A percentile compares a stretch with the other conserved stretches of the same genome.
These are phyloP conservation scores for Agelaius tricolor DNA, from an alignment of 2,113 vertebrate species.

Conservation along the genomic window DNA sequence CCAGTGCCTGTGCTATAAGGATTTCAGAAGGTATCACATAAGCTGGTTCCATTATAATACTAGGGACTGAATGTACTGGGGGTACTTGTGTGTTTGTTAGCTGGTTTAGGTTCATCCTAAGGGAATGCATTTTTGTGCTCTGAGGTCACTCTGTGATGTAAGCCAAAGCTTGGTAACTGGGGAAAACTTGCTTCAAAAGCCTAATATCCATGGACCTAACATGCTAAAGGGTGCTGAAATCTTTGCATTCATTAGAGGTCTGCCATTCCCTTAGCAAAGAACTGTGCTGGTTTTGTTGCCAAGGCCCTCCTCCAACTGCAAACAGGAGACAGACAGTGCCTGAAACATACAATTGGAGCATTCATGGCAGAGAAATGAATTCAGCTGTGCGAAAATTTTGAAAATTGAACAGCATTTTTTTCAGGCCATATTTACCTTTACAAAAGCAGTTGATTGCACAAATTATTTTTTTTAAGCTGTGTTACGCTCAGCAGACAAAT, in stretches of 20 bases:
- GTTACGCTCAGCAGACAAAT: fast-evolving
- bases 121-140: not conserved
- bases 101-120: not conserved
- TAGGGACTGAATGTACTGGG: too few relatives aligned
- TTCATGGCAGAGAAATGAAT: conserved; percentile 23
- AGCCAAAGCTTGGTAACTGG: not conserved
- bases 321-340: conserved; percentile 11
- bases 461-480: not conserved
- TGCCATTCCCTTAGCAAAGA: not conserved
- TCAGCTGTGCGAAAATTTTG: conserved; percentile 8
- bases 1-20: not conserved
- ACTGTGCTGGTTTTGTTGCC: conserved; percentile 3
- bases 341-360: not conserved
- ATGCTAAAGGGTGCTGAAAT: not conserved
- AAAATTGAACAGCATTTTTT: not conserved
- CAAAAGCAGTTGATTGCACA: not conserved
- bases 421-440: not conserved
- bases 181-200: not conserved
- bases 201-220: not conserved
- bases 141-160: not conserved
- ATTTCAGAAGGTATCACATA: not conserved
- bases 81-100: not conserved
- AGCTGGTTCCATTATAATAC: not conserved
- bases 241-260: not conserved
- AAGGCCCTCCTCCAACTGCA: conserved; percentile 4